These are phyloP conservation scores for Pipistrellus nathusii DNA, from an alignment of 2,797 vertebrate species.

Conservation along the genomic window DNA sequence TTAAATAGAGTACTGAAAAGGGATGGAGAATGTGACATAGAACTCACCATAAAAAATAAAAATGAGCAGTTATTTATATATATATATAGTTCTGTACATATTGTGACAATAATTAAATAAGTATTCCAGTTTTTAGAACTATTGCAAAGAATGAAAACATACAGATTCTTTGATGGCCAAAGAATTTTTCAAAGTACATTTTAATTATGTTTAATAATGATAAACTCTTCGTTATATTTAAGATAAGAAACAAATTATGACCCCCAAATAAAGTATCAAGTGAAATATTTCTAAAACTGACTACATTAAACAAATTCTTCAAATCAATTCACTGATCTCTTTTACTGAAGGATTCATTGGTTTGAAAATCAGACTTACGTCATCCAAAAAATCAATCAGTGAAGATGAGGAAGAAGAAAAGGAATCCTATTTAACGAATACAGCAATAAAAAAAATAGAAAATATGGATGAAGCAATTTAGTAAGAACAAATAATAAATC, in stretches of 20 bases:
- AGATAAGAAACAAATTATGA: conserved; percentile 65
- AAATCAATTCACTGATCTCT: conserved; percentile 84
- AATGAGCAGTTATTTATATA: background rate
- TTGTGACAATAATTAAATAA: conserved; percentile 46
- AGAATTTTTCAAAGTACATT: conserved; percentile 52
- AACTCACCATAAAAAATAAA: conserved; percentile 61
- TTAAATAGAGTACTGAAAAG: conserved; percentile 59
- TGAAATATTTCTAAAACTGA: conserved; percentile 81
- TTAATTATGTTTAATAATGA: conserved; percentile 58
- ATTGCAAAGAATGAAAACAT: conserved; percentile 34
- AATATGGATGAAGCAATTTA: conserved; percentile 87
- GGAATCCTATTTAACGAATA: conserved; percentile 95
- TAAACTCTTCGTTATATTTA: conserved; percentile 53
- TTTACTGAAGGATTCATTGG: conserved; percentile 84
- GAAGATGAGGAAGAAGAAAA: conserved; percentile 97
- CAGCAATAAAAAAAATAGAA: conserved; percentile 90
- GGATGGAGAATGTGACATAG: conserved; percentile 57
- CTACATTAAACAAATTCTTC: conserved; percentile 84
- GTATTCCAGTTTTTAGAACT: conserved; percentile 40
- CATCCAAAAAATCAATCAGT: conserved; percentile 99
- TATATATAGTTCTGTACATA: background rate
- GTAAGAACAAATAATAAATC: conserved; percentile 84
- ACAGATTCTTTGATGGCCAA: conserved; percentile 54
- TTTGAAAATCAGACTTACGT: conserved; percentile 93
- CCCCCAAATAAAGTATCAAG: conserved; percentile 67